Percentiles rank a stretch among this genome's conserved stretches.
Evolutionary conservation across 2,113 vertebrate species (phyloP).

Genomic region (Xiphophorus couchianus): DNA sequence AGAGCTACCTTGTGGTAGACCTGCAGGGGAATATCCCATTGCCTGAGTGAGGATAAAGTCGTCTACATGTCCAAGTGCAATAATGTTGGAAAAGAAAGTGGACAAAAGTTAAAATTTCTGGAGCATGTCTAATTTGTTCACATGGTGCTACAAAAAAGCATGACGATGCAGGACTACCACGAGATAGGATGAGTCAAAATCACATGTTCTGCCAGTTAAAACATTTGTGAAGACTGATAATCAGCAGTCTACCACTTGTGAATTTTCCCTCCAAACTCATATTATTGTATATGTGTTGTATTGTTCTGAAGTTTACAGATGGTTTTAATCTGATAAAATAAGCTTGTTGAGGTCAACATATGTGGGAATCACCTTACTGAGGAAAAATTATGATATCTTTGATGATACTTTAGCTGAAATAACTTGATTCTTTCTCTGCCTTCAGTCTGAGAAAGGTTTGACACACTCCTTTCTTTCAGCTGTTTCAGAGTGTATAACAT

Average conservation of each 20-base stretch:
- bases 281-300: background rate
- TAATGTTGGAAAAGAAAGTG: background rate
- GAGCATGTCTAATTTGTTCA: background rate
- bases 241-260: background rate
- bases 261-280: background rate
- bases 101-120: background rate
- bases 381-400: no score
- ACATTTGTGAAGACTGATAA: background rate
- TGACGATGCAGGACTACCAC: no score
- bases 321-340: background rate
- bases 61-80: background rate
- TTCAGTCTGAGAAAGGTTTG: background rate
- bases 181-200: no score
- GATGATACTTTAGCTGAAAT: background rate
- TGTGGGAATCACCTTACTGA: background rate
- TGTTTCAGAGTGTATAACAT: no score
- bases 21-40: background rate
- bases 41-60: background rate
- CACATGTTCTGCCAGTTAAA: background rate
- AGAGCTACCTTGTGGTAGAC: background rate
- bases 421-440: background rate
- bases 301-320: background rate
- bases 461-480: background rate
- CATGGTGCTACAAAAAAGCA: background rate
- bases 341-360: background rate